Evolutionary conservation across 2,888 invertebrate species (phyloP).

Genomic region (Chalcis sispes): DNA sequence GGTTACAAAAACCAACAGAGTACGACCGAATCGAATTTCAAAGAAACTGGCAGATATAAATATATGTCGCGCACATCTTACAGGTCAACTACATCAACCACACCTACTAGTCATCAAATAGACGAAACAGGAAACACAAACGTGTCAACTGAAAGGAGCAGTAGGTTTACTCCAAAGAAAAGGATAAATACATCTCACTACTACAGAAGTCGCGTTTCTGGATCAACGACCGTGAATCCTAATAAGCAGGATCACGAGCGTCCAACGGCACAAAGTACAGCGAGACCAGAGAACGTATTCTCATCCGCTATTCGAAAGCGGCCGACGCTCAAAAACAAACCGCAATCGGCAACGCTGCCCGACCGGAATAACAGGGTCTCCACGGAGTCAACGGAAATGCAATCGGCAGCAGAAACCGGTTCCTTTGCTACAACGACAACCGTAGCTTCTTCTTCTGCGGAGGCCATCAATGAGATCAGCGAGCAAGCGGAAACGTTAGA

Average conservation of each 20-base stretch:
- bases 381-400: constrained; percentile 73
- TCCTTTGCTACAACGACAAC: constrained; percentile 73
- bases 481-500: not conserved
- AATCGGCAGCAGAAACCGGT: constrained; percentile 71
- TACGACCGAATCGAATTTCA: constrained; percentile 52
- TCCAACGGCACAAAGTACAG: constrained; percentile 60
- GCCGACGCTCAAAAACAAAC: constrained; percentile 64
- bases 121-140: constrained; percentile 47
- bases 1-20: constrained; percentile 57
- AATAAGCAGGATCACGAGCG: constrained; percentile 44
- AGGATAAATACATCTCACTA: constrained; percentile 65
- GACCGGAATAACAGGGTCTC: constrained; percentile 63
- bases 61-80: constrained; percentile 68
- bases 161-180: constrained; percentile 68
- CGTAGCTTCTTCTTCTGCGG: constrained; percentile 37
- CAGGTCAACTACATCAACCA: constrained; percentile 64
- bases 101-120: constrained; percentile 56
- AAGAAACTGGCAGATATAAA: constrained; percentile 69
- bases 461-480: constrained; percentile 59
- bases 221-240: constrained; percentile 45
- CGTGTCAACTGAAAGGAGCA: constrained; percentile 65
- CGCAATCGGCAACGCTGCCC: constrained; percentile 20
- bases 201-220: constrained; percentile 68
- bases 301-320: constrained; percentile 68
- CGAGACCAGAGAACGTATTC: constrained; percentile 68